Evolutionary conservation across 2,888 invertebrate genomes (phyloP), one percentile per base, ranked within the genome.

Genomic region (Lithophane semibrunnea): DNA sequence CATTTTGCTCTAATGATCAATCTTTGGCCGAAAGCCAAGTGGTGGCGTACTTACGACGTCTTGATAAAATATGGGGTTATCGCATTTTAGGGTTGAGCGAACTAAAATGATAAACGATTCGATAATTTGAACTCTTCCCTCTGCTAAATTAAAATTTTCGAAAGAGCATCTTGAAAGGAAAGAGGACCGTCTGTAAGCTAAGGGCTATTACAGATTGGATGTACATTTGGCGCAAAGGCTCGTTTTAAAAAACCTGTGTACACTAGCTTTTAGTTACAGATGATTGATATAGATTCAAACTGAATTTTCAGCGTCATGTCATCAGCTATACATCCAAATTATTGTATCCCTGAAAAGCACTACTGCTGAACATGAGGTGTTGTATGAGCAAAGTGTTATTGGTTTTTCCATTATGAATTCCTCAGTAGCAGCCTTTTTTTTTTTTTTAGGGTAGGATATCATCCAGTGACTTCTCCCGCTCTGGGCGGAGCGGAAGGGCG

Each of bases 1-100:
- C 94, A 93, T 94, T 94, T 92, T 86, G 87, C 89, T 86, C 86
- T 91, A 90, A 90, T 92, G 91, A 94, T 93, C 90, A 90, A 92
- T 94, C 92, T 92, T 93, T 95, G 95, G 94, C 92, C 68, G 18
- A 29, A 63, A 83, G 93, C 95, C 95, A 95, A 93, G 80, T 75
- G 61, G 84, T 67, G 73, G 73, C 61, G 73, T 80, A 78, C 77
- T 80, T 74, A 81, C 71, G 61, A 61, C 63, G 10, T 47, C 54
- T 75, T 74, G 84, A 80, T 88, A 87, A 88, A 86, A 81, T 81
- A 77, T 86, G 80, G 75, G 77, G 80, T 79, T 87, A 87, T 84
- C 82, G 76, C 80, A 82, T 79, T 73, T 70, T 75, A 84, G 79
- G 85, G 80, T 70, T 70, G 84, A 80, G 70, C 67, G 72, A 79